A percentile compares a stretch with the other conserved stretches of the same genome.
Evolutionary conservation across 2,113 vertebrate species (phyloP).

Genomic region (Platanista minor): DNA sequence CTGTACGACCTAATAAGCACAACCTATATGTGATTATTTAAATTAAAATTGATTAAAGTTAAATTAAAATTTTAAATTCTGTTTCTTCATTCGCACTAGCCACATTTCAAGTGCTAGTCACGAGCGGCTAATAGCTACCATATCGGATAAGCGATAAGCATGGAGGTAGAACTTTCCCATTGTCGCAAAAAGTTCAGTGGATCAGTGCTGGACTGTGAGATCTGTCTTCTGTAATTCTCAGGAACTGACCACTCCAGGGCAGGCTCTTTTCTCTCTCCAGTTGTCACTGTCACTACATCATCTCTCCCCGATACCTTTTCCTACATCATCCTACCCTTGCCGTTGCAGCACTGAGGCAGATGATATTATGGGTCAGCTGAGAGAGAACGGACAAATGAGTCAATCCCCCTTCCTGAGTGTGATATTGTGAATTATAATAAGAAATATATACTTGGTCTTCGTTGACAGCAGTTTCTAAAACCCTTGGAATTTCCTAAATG

Average conservation of each 20-base stretch:
- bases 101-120: neutral
- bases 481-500: neutral
- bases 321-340: no score
- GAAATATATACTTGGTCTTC: neutral
- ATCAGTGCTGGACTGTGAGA: neutral
- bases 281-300: neutral
- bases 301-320: neutral
- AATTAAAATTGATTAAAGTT: neutral
- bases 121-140: neutral
- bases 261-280: neutral
- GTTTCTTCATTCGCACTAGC: neutral
- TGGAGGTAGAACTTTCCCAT: neutral
- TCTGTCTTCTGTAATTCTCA: neutral
- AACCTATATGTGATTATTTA: neutral
- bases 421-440: neutral
- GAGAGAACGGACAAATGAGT: neutral
- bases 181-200: neutral
- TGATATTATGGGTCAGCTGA: neutral
- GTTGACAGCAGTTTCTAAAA: neutral
- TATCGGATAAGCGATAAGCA: neutral
- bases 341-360: neutral
- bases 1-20: neutral
- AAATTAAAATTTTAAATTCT: neutral
- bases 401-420: neutral
- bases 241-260: neutral